Conservation (phyloP, 2,797 vertebrate genomes). For the Alouatta caraya region DNA sequence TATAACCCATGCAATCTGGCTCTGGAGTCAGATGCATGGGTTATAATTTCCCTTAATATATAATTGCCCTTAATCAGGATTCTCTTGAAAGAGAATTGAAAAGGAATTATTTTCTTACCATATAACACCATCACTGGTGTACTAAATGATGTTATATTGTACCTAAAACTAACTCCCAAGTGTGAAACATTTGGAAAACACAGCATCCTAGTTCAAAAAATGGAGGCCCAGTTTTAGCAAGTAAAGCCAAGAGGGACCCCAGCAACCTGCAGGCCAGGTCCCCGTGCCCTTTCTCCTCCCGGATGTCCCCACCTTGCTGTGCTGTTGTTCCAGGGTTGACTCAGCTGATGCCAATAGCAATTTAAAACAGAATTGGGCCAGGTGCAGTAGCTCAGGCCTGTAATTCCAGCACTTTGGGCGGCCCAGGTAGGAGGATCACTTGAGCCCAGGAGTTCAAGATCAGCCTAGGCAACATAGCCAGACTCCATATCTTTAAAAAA, state of each 20-base stretch:
- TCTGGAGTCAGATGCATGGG: background rate
- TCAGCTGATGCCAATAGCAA: background rate
- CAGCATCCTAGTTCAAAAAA: background rate
- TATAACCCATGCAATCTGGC: background rate
- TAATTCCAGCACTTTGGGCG: background rate
- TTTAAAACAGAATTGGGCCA: background rate
- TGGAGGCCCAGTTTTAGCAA: background rate
- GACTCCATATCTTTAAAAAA: background rate
- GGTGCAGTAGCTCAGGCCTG: background rate
- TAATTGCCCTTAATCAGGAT: background rate
- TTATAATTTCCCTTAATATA: background rate
- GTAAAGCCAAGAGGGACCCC: background rate
- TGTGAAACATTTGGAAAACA: background rate
- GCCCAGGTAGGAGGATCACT: background rate
- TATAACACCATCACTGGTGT: rapidly evolving
- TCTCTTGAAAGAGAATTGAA: background rate
- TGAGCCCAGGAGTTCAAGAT: background rate
- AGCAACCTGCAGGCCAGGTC: rapidly evolving
- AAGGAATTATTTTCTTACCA: background rate
- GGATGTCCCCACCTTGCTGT: rapidly evolving
- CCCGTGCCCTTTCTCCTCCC: background rate
- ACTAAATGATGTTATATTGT: background rate
- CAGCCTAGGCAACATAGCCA: background rate
- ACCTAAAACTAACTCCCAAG: background rate
- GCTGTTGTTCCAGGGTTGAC: background rate